These are phyloP conservation scores for Vicugna pacos DNA, from an alignment of 2,113 vertebrate genomes.

Conservation along the genomic window DNA sequence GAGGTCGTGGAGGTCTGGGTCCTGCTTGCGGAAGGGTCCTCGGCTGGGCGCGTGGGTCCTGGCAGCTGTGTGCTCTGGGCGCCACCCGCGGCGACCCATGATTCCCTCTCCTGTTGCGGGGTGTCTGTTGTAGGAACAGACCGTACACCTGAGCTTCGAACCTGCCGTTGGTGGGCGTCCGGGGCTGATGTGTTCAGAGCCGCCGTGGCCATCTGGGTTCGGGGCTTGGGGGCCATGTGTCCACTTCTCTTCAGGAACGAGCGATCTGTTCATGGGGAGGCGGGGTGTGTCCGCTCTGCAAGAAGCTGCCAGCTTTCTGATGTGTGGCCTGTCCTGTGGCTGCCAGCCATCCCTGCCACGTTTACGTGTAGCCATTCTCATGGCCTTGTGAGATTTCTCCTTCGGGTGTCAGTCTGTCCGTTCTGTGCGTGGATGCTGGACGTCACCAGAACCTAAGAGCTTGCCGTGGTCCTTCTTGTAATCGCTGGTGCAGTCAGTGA, in stretches of 20 bases:
- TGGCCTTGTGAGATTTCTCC: not conserved
- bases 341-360: no score
- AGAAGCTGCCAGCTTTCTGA: not conserved
- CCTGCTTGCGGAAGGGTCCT: accelerated
- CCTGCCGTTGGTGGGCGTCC: no score
- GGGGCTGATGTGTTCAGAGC: not conserved
- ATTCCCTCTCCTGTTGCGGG: no score
- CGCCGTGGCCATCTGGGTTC: accelerated
- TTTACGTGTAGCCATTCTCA: not conserved
- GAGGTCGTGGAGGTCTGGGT: no score
- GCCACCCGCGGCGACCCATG: no score
- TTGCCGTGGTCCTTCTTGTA: not conserved
- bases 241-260: not conserved
- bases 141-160: no score
- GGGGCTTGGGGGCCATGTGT: not conserved
- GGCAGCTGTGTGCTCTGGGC: not conserved
- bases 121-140: not conserved
- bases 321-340: not conserved
- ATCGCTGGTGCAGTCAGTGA: not conserved
- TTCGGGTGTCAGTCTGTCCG: accelerated
- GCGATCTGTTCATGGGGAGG: not conserved
- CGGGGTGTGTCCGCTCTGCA: accelerated
- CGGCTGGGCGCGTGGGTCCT: accelerated
- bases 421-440: not conserved
- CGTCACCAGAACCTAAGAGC: not conserved